phyloP scores from a whole-genome alignment of 2,113 vertebrate species.

The Trinectes maculatus region DNA sequence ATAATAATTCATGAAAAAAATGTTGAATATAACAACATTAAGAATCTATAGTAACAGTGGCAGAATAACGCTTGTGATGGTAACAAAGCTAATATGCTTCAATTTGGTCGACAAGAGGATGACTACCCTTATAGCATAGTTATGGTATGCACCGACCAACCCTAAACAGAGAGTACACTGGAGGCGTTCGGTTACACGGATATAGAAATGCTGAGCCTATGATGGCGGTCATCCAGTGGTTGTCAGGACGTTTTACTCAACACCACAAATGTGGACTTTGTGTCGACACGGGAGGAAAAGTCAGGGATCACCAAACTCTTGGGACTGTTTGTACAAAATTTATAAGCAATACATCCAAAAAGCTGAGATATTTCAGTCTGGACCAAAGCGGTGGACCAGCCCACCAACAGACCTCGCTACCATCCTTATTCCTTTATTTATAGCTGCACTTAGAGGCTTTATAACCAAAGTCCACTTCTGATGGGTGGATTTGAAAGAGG shows the following conservation, averaged over 20 bases:
- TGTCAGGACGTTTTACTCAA: background rate
- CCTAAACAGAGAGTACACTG: background rate
- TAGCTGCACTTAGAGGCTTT: background rate
- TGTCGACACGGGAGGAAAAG: background rate
- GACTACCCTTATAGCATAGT: too few relatives aligned
- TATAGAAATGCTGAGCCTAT: background rate
- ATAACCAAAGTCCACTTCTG: background rate
- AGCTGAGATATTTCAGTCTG: conserved; percentile 3
- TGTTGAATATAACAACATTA: too few relatives aligned
- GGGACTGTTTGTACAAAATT: background rate
- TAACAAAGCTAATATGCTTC: too few relatives aligned
- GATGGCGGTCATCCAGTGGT: background rate
- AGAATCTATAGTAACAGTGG: too few relatives aligned
- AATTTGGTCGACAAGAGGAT: too few relatives aligned
- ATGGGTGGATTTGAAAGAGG: background rate
- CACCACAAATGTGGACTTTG: background rate
- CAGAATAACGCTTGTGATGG: too few relatives aligned
- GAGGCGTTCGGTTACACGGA: background rate
- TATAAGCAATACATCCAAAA: background rate
- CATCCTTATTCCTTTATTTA: background rate
- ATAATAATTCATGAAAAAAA: too few relatives aligned
- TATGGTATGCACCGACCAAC: background rate
- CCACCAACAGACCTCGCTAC: background rate
- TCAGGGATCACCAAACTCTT: background rate
- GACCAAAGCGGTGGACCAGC: background rate